phyloP scores from a whole-genome alignment of 2,113 vertebrate genomes.

The Stomatorhinus ivindoensis region DNA sequence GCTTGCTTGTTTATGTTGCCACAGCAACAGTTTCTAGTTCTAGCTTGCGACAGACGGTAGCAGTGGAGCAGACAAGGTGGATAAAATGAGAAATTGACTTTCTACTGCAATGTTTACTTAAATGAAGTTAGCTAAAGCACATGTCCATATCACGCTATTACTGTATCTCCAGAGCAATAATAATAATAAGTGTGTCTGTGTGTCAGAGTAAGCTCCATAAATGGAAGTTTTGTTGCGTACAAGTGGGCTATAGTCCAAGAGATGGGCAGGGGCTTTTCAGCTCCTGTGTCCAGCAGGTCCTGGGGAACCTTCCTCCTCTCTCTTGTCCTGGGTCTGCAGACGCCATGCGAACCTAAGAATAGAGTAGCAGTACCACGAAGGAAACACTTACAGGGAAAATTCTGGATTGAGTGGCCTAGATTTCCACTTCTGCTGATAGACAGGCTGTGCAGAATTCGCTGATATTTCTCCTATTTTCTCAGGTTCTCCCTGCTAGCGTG shows the following conservation, averaged over 20 bases:
- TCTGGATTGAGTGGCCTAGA: background rate
- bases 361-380: background rate
- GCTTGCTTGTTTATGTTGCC: background rate
- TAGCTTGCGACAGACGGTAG: background rate
- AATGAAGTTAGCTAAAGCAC: background rate
- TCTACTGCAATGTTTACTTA: background rate
- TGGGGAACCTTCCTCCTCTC: background rate
- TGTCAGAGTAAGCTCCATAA: background rate
- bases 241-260: background rate
- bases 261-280: background rate
- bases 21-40: background rate
- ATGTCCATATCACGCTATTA: background rate
- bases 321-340: background rate
- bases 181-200: background rate
- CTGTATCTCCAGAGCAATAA: background rate
- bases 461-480: background rate
- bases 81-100: constrained; percentile 4
- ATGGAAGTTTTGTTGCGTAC: background rate
- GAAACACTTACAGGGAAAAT: background rate
- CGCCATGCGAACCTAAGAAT: background rate
- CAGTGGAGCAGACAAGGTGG: background rate
- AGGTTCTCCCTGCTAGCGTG: background rate
- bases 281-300: background rate
- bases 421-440: background rate
- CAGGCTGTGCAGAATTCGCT: background rate